Conservation (phyloP, 2,888 invertebrate species). For the Drosophila heteroneura region DNA sequence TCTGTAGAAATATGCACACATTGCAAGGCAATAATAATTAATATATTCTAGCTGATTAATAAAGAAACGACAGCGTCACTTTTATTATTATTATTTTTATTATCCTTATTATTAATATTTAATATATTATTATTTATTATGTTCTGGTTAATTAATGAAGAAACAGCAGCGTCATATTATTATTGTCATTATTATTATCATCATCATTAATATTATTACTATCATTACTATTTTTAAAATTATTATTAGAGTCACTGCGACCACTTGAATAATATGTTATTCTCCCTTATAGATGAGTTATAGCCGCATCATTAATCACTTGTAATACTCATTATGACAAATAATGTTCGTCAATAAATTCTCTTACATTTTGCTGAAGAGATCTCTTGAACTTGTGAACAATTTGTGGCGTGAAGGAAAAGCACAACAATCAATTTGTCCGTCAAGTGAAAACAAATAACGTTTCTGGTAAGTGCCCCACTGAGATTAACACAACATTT, state of each 20-base stretch:
- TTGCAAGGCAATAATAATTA: too few relatives aligned
- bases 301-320: not conserved
- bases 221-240: not conserved
- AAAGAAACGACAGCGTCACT: too few relatives aligned
- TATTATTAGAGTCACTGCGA: not conserved
- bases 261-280: too few relatives aligned
- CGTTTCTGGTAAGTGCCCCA: conserved; percentile 21
- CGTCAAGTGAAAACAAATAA: conserved; percentile 43
- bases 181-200: not conserved
- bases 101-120: too few relatives aligned
- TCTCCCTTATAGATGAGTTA: not conserved
- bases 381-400: not conserved
- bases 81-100: too few relatives aligned
- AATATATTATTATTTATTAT: too few relatives aligned
- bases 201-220: not conserved
- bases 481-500: conserved; percentile 41
- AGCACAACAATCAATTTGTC: conserved; percentile 46
- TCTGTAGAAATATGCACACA: too few relatives aligned
- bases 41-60: too few relatives aligned
- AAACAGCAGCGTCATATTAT: not conserved
- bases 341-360: not conserved
- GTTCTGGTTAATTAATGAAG: too few relatives aligned
- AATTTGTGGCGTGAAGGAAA: conserved; percentile 1
- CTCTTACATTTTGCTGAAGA: not conserved
- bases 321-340: not conserved